A percentile compares a stretch with the other conserved stretches of the same genome.
These are phyloP conservation scores for Laticauda colubrina DNA, from an alignment of 2,113 vertebrate genomes.

Conservation along the genomic window DNA sequence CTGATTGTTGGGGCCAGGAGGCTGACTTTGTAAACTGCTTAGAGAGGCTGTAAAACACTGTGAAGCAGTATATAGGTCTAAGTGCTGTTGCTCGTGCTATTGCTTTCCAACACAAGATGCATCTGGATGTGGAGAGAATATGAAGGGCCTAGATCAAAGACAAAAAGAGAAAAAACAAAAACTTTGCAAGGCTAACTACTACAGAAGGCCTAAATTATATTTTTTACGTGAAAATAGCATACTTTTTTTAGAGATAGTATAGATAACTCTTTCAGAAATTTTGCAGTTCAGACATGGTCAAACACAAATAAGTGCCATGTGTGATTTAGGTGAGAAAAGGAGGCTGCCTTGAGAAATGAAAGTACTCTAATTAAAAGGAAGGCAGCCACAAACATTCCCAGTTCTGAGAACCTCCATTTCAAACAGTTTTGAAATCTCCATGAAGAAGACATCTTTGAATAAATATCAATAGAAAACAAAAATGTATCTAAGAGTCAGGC, in stretches of 20 bases:
- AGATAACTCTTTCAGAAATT: background rate
- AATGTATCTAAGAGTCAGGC: background rate
- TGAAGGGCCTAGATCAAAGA: background rate
- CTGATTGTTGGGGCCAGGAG: too few species aligned
- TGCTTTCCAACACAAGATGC: background rate
- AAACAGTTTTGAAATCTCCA: background rate
- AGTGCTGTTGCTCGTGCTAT: too few species aligned
- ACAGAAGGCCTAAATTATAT: background rate
- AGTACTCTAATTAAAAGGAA: conserved; percentile 24
- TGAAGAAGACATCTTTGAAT: background rate
- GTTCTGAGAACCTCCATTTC: background rate
- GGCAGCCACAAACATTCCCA: background rate
- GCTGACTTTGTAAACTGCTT: too few species aligned
- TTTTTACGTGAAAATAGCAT: background rate
- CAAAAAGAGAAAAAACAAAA: background rate
- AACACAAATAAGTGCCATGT: background rate
- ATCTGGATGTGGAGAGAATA: background rate
- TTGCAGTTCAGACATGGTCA: background rate
- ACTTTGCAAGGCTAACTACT: background rate
- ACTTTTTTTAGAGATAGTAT: background rate
- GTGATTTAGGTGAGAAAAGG: background rate
- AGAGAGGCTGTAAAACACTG: too few species aligned
- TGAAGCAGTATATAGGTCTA: too few species aligned
- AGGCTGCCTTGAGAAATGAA: background rate
- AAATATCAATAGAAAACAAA: background rate